phyloP scores from a whole-genome alignment of 1,140 invertebrate species.

The Drosophila saltans region DNA sequence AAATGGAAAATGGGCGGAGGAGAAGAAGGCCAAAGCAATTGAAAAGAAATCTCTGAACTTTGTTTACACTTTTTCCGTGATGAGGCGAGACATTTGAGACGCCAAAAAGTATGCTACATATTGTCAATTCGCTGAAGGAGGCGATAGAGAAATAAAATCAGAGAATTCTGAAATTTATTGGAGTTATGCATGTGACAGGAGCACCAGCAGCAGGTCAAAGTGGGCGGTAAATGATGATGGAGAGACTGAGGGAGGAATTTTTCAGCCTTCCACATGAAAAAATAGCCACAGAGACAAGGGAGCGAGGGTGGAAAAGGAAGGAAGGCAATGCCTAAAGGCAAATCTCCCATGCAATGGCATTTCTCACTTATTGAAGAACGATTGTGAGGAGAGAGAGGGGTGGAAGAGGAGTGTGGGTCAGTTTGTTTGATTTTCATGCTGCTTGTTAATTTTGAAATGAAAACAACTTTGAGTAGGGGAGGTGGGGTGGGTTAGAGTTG shows the following conservation, averaged over 20 bases:
- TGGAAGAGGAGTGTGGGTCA: conserved; percentile 42
- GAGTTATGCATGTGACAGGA: conserved; percentile 17
- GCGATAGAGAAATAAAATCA: conserved; percentile 5
- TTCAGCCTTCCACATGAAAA: conserved; percentile 58
- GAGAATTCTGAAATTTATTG: conserved; percentile 12
- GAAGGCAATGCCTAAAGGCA: conserved; percentile 31
- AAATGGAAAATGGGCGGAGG: neutral
- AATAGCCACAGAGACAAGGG: conserved; percentile 31
- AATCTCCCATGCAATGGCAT: conserved; percentile 38
- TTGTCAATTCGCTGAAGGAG: conserved; percentile 17
- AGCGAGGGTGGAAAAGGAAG: conserved; percentile 33
- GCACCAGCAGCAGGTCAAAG: neutral
- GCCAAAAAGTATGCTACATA: conserved; percentile 30
- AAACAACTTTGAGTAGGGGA: conserved; percentile 26
- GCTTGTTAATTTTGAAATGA: conserved; percentile 69
- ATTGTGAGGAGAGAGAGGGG: neutral
- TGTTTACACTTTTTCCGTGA: conserved; percentile 34
- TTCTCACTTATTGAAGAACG: conserved; percentile 15
- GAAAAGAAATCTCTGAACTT: conserved; percentile 30
- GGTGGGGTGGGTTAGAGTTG: neutral
- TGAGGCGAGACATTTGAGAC: conserved; percentile 19
- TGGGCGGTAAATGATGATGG: neutral
- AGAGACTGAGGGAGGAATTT: conserved; percentile 7
- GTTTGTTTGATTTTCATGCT: conserved; percentile 68
- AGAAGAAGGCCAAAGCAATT: conserved; percentile 16